Base-by-base conservation (phyloP, 2,888 invertebrate species). In the Marronus borbonicus region DNA sequence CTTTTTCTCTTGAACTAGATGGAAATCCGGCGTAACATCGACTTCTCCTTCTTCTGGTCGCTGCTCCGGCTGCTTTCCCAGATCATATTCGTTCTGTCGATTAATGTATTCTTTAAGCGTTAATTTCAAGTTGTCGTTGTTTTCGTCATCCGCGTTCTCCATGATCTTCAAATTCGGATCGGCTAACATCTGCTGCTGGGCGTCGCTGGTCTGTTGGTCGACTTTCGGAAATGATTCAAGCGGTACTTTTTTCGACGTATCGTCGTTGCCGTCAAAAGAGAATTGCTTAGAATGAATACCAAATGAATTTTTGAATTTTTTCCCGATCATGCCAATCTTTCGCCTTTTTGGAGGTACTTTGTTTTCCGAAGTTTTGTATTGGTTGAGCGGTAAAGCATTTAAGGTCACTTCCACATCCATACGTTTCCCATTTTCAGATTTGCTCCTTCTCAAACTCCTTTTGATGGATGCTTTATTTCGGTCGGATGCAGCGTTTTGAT, bases 1-100 rank as follows among this genome's bases (percentile, higher is more conserved):
- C 66, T 81, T 80, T 31, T 80, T 80, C 58, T 79, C 66, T 44
- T 79, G 76, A 2, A 66, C 62, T 14, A 76, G 31, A 7, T 72
- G 65, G 50, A 72, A 77, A 60, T 79, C 66, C 24, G 68, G 76
- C 2, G 76, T 72, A 10, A 70, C 39, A 3, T 39, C 65, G 7
- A 76, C 79, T 49, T 79, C 79, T 14, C 76, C 78, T 2, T 79
- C 36, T 44, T 78, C 70, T 65, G 55, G 60, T 12, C 68, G 52
- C 28, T 39, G 39, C 5, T 31, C 70, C 3, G 72, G 50, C 58
- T 64, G 77, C 31, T 77, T 77, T 12, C 36, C 74, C 28, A 24
- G 62, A 66, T 76, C 69, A 28, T 79, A 76, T 7, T 77, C 75
- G 55, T 80, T 80, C 72, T 72, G 78, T 20, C 79, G 72, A 36